phyloP scores from a whole-genome alignment of 2,113 vertebrate species.

The Pseudolaguvia tuberculata region DNA sequence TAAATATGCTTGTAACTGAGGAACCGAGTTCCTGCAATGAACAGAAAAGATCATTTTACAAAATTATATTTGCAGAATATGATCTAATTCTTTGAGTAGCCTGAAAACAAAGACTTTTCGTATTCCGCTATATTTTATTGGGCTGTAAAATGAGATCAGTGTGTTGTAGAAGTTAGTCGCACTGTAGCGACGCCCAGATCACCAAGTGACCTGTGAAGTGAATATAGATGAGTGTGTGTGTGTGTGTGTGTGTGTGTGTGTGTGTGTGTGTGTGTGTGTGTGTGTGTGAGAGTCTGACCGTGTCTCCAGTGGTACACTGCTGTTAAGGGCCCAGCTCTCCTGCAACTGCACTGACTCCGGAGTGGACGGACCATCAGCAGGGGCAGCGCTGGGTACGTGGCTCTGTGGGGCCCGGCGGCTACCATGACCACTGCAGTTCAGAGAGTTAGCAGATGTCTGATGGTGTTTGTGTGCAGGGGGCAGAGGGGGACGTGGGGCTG shows the following conservation, averaged over 20 bases:
- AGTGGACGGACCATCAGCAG: conserved; percentile 80
- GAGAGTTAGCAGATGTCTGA: conserved; percentile 82
- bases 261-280: neutral
- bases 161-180: no score
- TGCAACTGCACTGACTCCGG: conserved; percentile 85
- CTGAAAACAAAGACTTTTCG: neutral
- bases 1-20: neutral
- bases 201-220: conserved; percentile 6
- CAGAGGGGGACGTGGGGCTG: conserved; percentile 76
- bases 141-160: neutral
- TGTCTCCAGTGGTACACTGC: conserved; percentile 84
- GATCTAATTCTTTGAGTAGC: neutral
- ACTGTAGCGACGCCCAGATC: no score
- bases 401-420: conserved; percentile 79
- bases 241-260: neutral
- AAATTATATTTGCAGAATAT: neutral
- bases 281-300: conserved; percentile 60
- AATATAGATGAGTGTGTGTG: neutral
- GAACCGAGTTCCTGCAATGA: neutral
- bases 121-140: neutral
- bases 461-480: conserved; percentile 80
- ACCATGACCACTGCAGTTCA: conserved; percentile 80
- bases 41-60: neutral
- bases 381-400: conserved; percentile 64
- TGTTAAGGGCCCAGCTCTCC: conserved; percentile 90